Evolutionary conservation across 2,113 vertebrate genomes (phyloP), one percentile per base, ranked within the genome.

Genomic region (Otocyon megalotis): DNA sequence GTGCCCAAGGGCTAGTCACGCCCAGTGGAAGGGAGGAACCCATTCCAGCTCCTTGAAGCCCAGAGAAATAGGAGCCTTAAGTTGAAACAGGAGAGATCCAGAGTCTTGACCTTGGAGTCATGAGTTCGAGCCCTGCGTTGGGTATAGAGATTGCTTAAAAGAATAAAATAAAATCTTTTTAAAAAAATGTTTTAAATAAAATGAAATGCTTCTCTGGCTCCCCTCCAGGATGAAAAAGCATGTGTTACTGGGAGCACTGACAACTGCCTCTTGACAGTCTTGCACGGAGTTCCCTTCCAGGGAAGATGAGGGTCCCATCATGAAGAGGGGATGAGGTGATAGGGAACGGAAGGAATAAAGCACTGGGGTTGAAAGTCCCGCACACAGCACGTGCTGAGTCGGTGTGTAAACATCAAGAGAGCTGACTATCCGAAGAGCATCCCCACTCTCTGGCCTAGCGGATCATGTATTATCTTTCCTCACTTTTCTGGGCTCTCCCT

Each of bases 321-420:
- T 43, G 43, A 43, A 43, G 43, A 43, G 6, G 6, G 43, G 43
- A 43, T 43, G 43, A 43, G 43, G 43, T 43, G 43, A 43, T 43
- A 43, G 43, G 43, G 1, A 43, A 43, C 43, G 8, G 43, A 43
- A 43, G 43, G 43, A 43, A 43, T 43, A 43, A 43, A 43, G 43
- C 43, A 7, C 43, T 43, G 43, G 43, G 43, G 43, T 43, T 43
- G 43, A 43, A 43, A 43, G 43, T 43, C n/a, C 35, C 30, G 71
- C 54, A 54, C 43, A n/a, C 0, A 11, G 5, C 0, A 20, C 32
- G 30, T 24, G 16, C 50, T 50, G 80, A 12, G 12, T 6, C 13
- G 16, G 0, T 4, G 30, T 43, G 53, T 14, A 80, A 32, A 72
- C 3, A 20, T 63, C 30, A 74, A 22, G 76, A 88, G 43, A 87